These are phyloP conservation scores for Netelia melanura DNA, from an alignment of 2,888 invertebrate species.

Conservation along the genomic window DNA sequence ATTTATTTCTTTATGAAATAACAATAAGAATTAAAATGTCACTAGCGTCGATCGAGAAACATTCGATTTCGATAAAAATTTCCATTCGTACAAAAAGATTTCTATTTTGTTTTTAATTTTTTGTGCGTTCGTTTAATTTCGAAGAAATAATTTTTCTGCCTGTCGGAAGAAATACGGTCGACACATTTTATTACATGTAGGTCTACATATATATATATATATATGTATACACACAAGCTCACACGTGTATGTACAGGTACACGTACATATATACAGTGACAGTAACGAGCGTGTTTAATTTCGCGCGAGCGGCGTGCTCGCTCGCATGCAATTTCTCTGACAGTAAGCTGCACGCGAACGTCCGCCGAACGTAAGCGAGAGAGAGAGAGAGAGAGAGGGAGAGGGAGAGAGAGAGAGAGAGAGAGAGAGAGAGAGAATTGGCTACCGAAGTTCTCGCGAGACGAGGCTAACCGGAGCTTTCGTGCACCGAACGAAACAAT, in stretches of 20 bases:
- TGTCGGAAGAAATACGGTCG: slow-evolving; percentile 41
- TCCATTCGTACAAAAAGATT: background rate
- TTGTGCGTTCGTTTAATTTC: background rate
- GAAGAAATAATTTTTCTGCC: slow-evolving; percentile 46
- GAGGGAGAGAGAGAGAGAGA: slow-evolving; percentile 38
- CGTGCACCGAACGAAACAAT: slow-evolving; percentile 63
- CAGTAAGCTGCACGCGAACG: slow-evolving; percentile 60
- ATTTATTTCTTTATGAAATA: background rate
- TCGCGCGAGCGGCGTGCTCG: slow-evolving; percentile 53
- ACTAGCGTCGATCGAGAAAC: background rate
- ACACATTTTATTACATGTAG: slow-evolving; percentile 45
- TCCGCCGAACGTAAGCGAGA: slow-evolving; percentile 2
- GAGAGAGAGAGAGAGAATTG: slow-evolving; percentile 54
- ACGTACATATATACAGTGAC: slow-evolving; percentile 42
- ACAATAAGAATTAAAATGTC: too few relatives aligned
- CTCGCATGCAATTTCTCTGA: slow-evolving; percentile 56
- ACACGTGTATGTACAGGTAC: slow-evolving; percentile 3
- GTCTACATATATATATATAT: background rate
- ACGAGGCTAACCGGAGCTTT: slow-evolving; percentile 51
- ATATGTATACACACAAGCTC: slow-evolving; percentile 1
- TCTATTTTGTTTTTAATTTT: slow-evolving; percentile 1
- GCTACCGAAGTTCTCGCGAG: slow-evolving; percentile 61
- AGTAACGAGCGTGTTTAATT: slow-evolving; percentile 69
- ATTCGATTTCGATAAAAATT: background rate
- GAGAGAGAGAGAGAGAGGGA: slow-evolving; percentile 19